A percentile compares a stretch with the other conserved stretches of the same genome.
phyloP scores from a whole-genome alignment of 1,140 invertebrate genomes.

The Anthonomus grandis region DNA sequence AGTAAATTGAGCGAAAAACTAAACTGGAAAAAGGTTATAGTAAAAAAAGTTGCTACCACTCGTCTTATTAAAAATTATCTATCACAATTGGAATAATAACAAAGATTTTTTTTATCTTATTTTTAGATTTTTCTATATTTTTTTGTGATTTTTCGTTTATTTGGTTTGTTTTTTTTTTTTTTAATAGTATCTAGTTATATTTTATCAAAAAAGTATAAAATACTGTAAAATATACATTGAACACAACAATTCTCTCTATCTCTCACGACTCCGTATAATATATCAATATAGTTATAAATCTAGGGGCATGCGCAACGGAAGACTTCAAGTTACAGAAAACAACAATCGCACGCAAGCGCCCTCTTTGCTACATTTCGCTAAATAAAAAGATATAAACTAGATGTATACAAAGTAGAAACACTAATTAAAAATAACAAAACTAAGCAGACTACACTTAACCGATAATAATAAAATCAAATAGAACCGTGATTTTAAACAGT shows the following conservation, averaged over 20 bases:
- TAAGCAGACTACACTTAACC: slow-evolving; percentile 5
- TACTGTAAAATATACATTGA: slow-evolving; percentile 49
- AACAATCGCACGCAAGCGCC: slow-evolving; percentile 19
- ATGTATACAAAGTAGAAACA: slow-evolving; percentile 26
- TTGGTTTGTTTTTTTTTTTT: slow-evolving; percentile 31
- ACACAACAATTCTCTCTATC: slow-evolving; percentile 50
- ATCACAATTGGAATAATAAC: slow-evolving; percentile 28
- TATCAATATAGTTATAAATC: too few species aligned
- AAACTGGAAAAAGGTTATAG: slow-evolving; percentile 4
- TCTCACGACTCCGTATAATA: slow-evolving; percentile 45
- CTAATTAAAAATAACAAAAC: slow-evolving; percentile 14
- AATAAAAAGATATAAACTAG: slow-evolving; percentile 19
- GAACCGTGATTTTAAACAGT: too few species aligned
- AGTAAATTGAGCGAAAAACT: slow-evolving; percentile 22
- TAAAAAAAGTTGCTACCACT: slow-evolving; percentile 21
- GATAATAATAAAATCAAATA: too few species aligned
- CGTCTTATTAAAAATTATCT: slow-evolving; percentile 29
- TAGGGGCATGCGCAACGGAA: slow-evolving; percentile 34
- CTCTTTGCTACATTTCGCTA: slow-evolving; percentile 4
- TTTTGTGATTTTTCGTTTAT: slow-evolving; percentile 34
- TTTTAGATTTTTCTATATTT: slow-evolving; percentile 36
- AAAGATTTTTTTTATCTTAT: slow-evolving; percentile 20
- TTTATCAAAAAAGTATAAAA: slow-evolving; percentile 51
- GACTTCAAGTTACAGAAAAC: slow-evolving; percentile 31
- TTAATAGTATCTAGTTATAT: slow-evolving; percentile 21